Evolutionary conservation across 2,888 invertebrate species (phyloP).

Genomic region (Malacosoma neustria): DNA sequence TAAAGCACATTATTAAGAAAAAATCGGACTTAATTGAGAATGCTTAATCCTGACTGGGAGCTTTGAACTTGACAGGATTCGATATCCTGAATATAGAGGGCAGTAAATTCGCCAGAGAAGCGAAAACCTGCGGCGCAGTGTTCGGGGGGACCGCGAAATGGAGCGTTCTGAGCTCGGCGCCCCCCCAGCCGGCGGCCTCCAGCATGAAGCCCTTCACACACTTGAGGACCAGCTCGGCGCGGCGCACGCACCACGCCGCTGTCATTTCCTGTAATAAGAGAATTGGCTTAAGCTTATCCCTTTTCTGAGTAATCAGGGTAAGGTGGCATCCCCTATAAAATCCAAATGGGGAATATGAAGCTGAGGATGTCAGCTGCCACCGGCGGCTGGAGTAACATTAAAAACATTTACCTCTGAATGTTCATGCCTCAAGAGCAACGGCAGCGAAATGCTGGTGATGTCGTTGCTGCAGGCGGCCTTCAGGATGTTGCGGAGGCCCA

Average conservation of each 20-base stretch:
- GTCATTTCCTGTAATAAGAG: constrained; percentile 93
- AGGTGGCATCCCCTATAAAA: too few relatives aligned
- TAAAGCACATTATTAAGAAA: too few relatives aligned
- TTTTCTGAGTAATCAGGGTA: too few relatives aligned
- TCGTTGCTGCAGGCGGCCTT: constrained; percentile 97
- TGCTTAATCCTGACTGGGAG: constrained; percentile 23
- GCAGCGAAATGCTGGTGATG: constrained; percentile 93
- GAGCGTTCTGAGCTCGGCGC: constrained; percentile 90
- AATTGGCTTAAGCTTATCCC: too few relatives aligned
- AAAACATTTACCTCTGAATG: constrained; percentile 87
- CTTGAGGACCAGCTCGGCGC: constrained; percentile 98
- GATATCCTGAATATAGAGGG: constrained; percentile 95
- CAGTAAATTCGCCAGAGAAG: constrained; percentile 87
- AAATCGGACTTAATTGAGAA: too few relatives aligned
- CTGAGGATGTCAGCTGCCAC: too few relatives aligned
- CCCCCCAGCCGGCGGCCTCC: constrained; percentile 96
- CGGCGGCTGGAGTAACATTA: too few relatives aligned
- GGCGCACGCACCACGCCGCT: constrained; percentile 94
- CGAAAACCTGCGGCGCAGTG: constrained; percentile 83
- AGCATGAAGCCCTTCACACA: constrained; percentile 99
- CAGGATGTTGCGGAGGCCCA: constrained; percentile 95
- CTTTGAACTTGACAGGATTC: constrained; percentile 90
- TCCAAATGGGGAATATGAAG: too few relatives aligned
- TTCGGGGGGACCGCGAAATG: constrained; percentile 30
- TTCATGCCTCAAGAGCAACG: constrained; percentile 93